A percentile compares a stretch with the other conserved stretches of the same genome.
Evolutionary conservation across 2,797 vertebrate species (phyloP).

Genomic region (Ficedula albicollis): DNA sequence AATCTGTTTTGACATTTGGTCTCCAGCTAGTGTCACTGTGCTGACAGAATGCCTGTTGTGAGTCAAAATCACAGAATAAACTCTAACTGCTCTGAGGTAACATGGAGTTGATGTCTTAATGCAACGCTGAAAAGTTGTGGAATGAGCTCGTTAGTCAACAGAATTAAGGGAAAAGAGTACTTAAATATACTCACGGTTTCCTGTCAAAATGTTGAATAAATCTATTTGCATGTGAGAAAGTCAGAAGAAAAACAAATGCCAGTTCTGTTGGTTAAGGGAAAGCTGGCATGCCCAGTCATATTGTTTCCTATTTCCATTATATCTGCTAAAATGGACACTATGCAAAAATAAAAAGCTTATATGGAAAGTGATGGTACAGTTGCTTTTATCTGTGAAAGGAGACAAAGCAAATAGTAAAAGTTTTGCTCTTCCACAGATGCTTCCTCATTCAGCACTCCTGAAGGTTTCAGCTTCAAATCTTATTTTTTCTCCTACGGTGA

Average conservation of each 20-base stretch:
- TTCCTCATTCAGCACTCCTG: neutral
- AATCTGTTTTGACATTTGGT: neutral
- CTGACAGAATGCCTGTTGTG: neutral
- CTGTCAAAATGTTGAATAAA: neutral
- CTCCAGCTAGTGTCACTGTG: neutral
- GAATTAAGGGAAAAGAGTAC: neutral
- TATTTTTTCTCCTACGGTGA: neutral
- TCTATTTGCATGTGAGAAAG: neutral
- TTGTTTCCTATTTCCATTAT: neutral
- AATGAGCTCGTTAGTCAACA: neutral
- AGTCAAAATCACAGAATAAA: neutral
- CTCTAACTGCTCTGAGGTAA: neutral
- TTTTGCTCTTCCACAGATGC: neutral
- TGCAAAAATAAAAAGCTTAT: neutral
- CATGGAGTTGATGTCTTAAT: neutral
- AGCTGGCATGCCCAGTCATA: neutral
- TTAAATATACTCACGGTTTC: neutral
- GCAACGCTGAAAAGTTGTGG: neutral
- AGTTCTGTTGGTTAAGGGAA: neutral
- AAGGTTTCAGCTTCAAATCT: neutral
- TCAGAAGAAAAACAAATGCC: neutral
- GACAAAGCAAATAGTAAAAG: neutral
- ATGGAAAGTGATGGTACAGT: neutral
- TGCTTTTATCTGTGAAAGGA: neutral
- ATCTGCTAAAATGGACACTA: neutral